Base-by-base conservation (phyloP, 2,797 vertebrate species). In the Spinibarbus caldwelli region DNA sequence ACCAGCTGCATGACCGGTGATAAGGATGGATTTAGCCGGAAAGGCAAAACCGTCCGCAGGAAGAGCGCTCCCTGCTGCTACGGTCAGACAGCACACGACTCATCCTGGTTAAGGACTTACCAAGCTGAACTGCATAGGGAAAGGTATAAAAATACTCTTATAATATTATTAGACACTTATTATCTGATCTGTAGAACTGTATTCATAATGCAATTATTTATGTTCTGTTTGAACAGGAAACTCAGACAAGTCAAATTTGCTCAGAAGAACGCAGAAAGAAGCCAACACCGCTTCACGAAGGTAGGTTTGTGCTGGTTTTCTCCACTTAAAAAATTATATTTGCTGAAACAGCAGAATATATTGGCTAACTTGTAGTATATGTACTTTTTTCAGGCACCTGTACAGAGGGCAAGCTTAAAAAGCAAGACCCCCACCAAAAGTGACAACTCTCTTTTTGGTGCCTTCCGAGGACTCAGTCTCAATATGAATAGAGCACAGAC, bases 381-480 rank as follows among this genome's bases (percentile, higher is more conserved):
- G 17, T 85, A 5, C 70, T 8, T 86, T 29, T 41, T 81, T 43
- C 78, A 94, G 92, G 90, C 29, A 12, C 43, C 90, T 1, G 23
- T 89, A 4, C 86, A 90, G 70, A 91, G 88, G 59, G 94, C 90
- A 87, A 70, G 89, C 0, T 6, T 90, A 15, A 90, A 88, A 23
- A 82, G 81, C 47, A 90, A 85, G 66, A 23, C 78, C 23, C 41
- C 82, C 57, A 26, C 77, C 26, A 79, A 90, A 11, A 93, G 93
- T 68, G 92, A 94, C 0, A 88, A 95, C 2, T 93, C 93, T 23
- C 92, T 96, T 78, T 95, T 95, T 12, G 94, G 94, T 78, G 93
- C 94, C 52, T 96, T 96, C 78, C 94, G 93, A 78, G 93, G 94
- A 19, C 92, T 96, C 78, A 95, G 93, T 86, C 92, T 96, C 5